phyloP scores from a whole-genome alignment of 2,888 invertebrate species.

The Erpobdella octoculata region DNA sequence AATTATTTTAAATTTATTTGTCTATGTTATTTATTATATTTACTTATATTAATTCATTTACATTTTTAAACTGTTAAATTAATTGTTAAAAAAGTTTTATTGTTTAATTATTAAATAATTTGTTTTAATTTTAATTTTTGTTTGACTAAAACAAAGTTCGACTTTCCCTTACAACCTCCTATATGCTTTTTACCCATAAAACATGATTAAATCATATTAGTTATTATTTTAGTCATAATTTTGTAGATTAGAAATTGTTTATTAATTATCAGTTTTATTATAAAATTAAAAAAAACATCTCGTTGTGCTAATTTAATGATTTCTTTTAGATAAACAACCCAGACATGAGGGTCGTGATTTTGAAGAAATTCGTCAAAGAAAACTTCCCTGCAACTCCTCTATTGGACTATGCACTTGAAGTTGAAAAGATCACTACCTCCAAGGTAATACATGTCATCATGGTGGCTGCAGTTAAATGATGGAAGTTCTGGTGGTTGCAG shows the following conservation, averaged over 20 bases:
- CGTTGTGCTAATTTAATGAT: neutral
- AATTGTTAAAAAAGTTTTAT: neutral
- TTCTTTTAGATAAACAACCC: conserved; percentile 83
- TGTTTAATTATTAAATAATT: neutral
- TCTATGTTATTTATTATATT: neutral
- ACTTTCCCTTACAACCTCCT: too few relatives aligned
- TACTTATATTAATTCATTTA: neutral
- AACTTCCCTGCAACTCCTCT: conserved; percentile 88
- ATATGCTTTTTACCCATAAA: too few relatives aligned
- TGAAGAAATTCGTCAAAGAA: conserved; percentile 87
- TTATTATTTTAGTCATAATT: too few relatives aligned
- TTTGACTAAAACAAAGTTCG: too few relatives aligned
- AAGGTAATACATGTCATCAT: too few relatives aligned
- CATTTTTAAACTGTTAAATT: neutral
- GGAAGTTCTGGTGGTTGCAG: neutral
- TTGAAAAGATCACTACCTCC: conserved; percentile 92
- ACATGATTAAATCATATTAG: too few relatives aligned
- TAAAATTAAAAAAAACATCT: neutral
- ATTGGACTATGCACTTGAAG: conserved; percentile 89
- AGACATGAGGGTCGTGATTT: conserved; percentile 90
- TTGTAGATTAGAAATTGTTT: too few relatives aligned
- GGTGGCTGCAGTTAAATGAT: too few relatives aligned
- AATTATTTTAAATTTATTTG: neutral
- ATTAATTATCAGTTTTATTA: too few relatives aligned
- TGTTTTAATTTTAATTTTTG: neutral